Conservation (phyloP, 2,888 invertebrate genomes). For the Esperia sulphurella region DNA sequence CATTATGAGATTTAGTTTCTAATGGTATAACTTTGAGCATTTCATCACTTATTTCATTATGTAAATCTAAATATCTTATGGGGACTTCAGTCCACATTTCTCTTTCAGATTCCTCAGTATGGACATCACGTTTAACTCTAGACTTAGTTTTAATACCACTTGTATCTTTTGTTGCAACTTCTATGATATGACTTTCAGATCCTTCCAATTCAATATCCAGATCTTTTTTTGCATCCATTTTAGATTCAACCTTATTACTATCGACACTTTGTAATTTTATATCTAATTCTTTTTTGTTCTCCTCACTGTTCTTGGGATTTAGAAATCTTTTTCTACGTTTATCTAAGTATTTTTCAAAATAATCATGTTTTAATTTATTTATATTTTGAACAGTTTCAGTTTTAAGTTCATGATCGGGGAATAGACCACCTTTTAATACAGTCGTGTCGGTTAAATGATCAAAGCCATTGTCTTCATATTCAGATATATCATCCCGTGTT, state of each 20-base stretch:
- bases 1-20: constrained; percentile 22
- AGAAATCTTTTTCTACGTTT: constrained; percentile 62
- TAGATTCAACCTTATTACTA: constrained; percentile 21
- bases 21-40: constrained; percentile 62
- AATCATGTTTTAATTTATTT: constrained; percentile 65
- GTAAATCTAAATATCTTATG: constrained; percentile 25
- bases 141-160: constrained; percentile 26
- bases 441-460: constrained; percentile 53
- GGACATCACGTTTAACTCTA: constrained; percentile 48
- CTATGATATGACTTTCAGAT: constrained; percentile 29
- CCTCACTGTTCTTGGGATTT: constrained; percentile 36
- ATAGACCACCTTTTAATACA: constrained; percentile 67
- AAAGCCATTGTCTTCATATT: constrained; percentile 51
- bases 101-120: constrained; percentile 43
- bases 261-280: constrained; percentile 46
- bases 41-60: constrained; percentile 42
- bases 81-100: constrained; percentile 42
- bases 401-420: constrained; percentile 41
- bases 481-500: constrained; percentile 46
- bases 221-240: constrained; percentile 24
- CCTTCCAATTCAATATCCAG: constrained; percentile 44
- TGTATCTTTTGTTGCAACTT: constrained; percentile 32
- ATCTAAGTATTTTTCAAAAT: constrained; percentile 67
- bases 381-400: constrained; percentile 44
- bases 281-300: constrained; percentile 36